Base-by-base conservation (phyloP, 2,797 vertebrate species). In the Eulemur coronatus region DNA sequence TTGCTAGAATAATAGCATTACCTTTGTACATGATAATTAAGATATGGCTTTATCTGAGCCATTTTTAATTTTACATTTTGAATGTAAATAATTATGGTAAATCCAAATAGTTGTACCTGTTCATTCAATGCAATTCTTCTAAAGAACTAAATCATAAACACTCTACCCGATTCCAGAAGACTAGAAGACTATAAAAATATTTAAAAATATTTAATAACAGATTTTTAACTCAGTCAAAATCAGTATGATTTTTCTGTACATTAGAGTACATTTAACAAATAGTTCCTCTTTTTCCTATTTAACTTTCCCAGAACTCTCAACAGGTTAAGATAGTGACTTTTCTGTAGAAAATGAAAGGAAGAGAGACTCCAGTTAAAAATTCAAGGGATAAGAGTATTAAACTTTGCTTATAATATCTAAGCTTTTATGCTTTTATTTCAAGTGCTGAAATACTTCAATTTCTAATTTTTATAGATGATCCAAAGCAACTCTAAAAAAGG, bases 371-470 rank as follows among this genome's bases (percentile, higher is more conserved):
- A 94, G 63, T 26, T 69, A 92, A 93, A 55, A 89, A 94, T 92
- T 90, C 41, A 86, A 24, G 89, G 35, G 61, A 50, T 85, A 78
- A 78, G 14, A 84, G 5, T 55, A 93, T 69, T 89, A 81, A 88
- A 75, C 59, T 88, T 81, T 89, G 67, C 24, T 81, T 72, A 75
- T 15, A 89, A 18, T 59, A 96, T 65, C 35, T 91, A 84, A 96
- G 11, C 10, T 93, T 86, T 94, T 72, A 93, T 69, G 11, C 5
- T 84, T 72, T 69, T 80, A 75, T 69, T 95, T 87, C 43, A 94
- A 94, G 11, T 85, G 46, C 65, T 73, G 12, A 95, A 95, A 91
- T 93, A 82, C n/a, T 88, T 88, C 7, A 95, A 96, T 72, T 95
- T 70, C 80, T 91, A 72, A 94, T 72, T 94, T 95, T 95, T 91